Evolutionary conservation across 2,888 invertebrate genomes (phyloP), one percentile per base, ranked within the genome.

Genomic region (Prionchulus punctatus): DNA sequence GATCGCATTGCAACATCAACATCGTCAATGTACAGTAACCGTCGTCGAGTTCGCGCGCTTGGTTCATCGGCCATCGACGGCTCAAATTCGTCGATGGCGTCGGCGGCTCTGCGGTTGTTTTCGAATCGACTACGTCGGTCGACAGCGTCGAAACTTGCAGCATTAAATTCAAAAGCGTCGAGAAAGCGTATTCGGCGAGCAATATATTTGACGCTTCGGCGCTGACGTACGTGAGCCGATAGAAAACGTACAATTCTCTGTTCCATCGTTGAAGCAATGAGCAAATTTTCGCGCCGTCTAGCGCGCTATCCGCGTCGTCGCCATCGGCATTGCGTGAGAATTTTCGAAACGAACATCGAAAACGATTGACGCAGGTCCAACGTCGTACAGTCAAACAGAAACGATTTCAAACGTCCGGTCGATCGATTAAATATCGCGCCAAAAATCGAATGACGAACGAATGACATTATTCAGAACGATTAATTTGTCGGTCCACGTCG

Each of bases 1-100:
- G n/a, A 7, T 74, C 71, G 67, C 73, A 73, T 64, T 71, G 68
- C 31, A 73, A 66, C 28, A 75, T 66, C 28, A 76, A 66, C 21
- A 66, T 66, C 2, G 76, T 73, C 56, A 75, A 62, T 4, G 71
- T 69, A 43, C 67, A 66, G 62, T 75, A 75, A 26, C 76, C 68
- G 52, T 69, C 68, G 2, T 70, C 70, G 64, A 76, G 74, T 55
- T 76, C 75, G 52, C 73, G 65, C 1, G 72, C 69, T 62, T 76
- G 75, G 27, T 72, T 65, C 30, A 73, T 69, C 57, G 71, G 72
- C 75, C 75, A 76, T 36, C 75, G 66, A 21, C 75, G 63, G 53
- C 66, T 64, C 2, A 65, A 60, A 21, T 45, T 49, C 21, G 4
- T 3, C 23, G 12, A 12, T 4, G 31, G 7, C 31, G 7, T 7